A percentile compares a stretch with the other conserved stretches of the same genome.
Conservation (phyloP, 1,140 invertebrate genomes). For the Eumeta japonica region DNA sequence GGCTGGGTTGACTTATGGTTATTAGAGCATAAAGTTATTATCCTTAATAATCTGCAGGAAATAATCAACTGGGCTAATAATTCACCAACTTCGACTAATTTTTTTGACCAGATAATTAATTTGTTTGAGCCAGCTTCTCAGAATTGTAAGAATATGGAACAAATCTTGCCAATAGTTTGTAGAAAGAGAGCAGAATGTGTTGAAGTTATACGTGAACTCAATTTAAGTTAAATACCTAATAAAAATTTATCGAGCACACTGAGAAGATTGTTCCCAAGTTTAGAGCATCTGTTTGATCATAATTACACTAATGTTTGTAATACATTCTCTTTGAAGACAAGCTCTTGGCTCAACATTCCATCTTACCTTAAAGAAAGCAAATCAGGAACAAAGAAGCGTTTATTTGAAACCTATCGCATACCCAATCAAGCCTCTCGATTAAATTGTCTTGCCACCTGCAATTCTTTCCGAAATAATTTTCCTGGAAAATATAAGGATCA, state of each 20-base stretch:
- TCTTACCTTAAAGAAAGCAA: not conserved
- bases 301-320: conserved; percentile 12
- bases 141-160: conserved; percentile 2
- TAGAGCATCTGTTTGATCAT: conserved; percentile 19
- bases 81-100: not conserved
- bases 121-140: conserved; percentile 2
- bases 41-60: too few species aligned
- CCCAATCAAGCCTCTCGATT: too few species aligned
- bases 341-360: conserved; percentile 16
- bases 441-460: too few species aligned
- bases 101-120: not conserved
- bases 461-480: too few species aligned
- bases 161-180: conserved; percentile 19
- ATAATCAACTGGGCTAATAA: too few species aligned
- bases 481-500: not conserved
- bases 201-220: conserved; percentile 14
- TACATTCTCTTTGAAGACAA: conserved; percentile 20
- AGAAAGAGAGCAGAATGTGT: conserved; percentile 19
- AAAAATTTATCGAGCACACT: conserved; percentile 16
- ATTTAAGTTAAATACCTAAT: conserved; percentile 15
- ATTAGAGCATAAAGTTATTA: not conserved
- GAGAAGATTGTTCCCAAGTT: conserved; percentile 13
- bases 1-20: conserved; percentile 10
- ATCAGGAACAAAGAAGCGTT: not conserved
- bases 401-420: too few species aligned